Evolutionary conservation across 2,113 vertebrate genomes (phyloP).

Genomic region (Marmota monax): DNA sequence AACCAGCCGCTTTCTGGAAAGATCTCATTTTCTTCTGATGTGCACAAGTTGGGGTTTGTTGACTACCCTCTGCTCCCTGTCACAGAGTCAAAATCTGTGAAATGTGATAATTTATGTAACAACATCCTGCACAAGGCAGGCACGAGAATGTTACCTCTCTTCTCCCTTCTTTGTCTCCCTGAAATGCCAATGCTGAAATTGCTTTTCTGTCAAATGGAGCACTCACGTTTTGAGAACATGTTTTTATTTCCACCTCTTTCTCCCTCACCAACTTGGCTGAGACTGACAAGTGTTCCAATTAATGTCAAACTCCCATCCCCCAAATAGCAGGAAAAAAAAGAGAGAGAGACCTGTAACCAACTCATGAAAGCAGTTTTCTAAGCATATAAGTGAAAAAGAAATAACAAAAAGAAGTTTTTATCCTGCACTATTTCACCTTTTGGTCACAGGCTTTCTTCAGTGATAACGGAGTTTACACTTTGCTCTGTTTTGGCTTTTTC

Average conservation of each 20-base stretch:
- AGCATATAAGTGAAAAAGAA: neutral
- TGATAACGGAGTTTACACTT: neutral
- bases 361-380: neutral
- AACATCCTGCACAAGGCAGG: neutral
- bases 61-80: neutral
- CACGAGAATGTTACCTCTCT: neutral
- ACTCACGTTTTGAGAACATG: neutral
- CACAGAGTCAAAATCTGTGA: neutral
- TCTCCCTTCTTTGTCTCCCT: neutral
- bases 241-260: constrained; percentile 34
- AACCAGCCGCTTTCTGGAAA: neutral
- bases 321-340: neutral
- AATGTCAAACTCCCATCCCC: neutral
- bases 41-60: neutral
- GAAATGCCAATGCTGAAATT: constrained; percentile 11
- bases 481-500: neutral
- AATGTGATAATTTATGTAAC: neutral
- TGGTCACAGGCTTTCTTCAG: constrained; percentile 44
- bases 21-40: neutral
- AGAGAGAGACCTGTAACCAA: neutral
- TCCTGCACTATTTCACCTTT: neutral
- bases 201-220: constrained; percentile 34
- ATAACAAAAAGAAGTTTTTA: constrained; percentile 1
- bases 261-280: neutral
- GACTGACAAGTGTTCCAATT: constrained; percentile 32